A percentile compares a stretch with the other conserved stretches of the same genome.
Conservation (phyloP, 2,113 vertebrate species). For the Nestor notabilis region DNA sequence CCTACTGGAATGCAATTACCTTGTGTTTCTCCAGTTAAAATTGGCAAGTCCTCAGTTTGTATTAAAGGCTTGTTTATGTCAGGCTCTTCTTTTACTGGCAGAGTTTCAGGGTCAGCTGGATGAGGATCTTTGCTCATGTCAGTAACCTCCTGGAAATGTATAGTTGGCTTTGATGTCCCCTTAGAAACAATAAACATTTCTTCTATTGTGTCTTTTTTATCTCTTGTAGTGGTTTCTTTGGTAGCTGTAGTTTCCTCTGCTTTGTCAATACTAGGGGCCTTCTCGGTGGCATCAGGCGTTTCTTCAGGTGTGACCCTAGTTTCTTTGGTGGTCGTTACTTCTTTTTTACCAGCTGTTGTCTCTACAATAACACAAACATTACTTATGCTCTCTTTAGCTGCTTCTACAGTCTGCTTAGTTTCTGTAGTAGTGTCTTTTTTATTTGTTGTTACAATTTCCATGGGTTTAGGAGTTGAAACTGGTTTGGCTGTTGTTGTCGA, state of each 20-base stretch:
- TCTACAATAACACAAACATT: background rate
- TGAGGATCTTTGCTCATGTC: background rate
- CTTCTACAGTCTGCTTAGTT: background rate
- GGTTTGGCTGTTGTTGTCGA: background rate
- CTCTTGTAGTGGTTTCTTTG: slow-evolving; percentile 6
- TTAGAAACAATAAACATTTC: slow-evolving; percentile 45
- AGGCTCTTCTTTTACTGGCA: background rate
- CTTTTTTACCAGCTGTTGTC: background rate
- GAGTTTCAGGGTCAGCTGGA: background rate
- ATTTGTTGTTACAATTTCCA: background rate
- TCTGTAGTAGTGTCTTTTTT: background rate
- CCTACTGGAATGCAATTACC: background rate
- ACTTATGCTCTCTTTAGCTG: background rate
- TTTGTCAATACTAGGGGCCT: background rate
- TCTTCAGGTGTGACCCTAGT: background rate
- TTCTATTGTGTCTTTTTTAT: slow-evolving; percentile 42
- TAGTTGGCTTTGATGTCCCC: slow-evolving; percentile 33
- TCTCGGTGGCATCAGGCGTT: background rate
- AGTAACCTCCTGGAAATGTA: slow-evolving; percentile 34
- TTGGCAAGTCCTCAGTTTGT: background rate
- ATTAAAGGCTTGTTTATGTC: slow-evolving; percentile 2
- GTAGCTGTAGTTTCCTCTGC: background rate
- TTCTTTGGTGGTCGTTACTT: background rate
- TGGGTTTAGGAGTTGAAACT: background rate
- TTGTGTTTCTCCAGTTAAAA: background rate